Evolutionary conservation across 1,140 invertebrate species (phyloP).

Genomic region (Procambarus virginalis): DNA sequence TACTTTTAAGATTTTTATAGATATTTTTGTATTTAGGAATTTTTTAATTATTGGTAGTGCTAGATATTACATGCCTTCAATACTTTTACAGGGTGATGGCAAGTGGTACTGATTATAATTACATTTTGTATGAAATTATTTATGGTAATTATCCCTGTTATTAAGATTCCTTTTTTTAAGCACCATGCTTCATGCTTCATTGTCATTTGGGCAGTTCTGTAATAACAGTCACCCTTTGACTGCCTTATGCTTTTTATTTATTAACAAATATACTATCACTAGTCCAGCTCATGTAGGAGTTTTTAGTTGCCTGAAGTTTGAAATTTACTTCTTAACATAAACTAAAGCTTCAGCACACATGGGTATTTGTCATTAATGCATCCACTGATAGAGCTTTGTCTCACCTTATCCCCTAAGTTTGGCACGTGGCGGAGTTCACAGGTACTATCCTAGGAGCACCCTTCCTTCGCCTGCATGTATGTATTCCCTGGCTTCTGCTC

Average conservation of each 20-base stretch:
- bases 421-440: slow-evolving; percentile 65
- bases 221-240: background rate
- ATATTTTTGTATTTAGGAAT: too few species aligned
- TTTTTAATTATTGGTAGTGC: background rate
- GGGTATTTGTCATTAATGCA: background rate
- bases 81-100: slow-evolving; percentile 2
- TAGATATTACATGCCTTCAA: background rate
- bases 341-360: background rate
- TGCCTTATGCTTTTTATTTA: background rate
- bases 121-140: background rate
- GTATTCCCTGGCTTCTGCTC: slow-evolving; percentile 60
- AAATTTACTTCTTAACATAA: slow-evolving; percentile 35
- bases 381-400: slow-evolving; percentile 50
- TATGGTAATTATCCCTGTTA: background rate
- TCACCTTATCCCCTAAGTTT: slow-evolving; percentile 55
- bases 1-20: too few species aligned
- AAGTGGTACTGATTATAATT: background rate
- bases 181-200: background rate
- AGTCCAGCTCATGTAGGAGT: background rate
- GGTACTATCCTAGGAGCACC: slow-evolving; percentile 63
- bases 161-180: background rate
- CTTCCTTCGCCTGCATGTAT: slow-evolving; percentile 56
- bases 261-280: background rate
- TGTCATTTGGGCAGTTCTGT: background rate
- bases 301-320: background rate